Percentiles rank a stretch among this genome's conserved stretches.
Evolutionary conservation across 2,888 invertebrate genomes (phyloP).

Genomic region (Mechanitis mazaeus): DNA sequence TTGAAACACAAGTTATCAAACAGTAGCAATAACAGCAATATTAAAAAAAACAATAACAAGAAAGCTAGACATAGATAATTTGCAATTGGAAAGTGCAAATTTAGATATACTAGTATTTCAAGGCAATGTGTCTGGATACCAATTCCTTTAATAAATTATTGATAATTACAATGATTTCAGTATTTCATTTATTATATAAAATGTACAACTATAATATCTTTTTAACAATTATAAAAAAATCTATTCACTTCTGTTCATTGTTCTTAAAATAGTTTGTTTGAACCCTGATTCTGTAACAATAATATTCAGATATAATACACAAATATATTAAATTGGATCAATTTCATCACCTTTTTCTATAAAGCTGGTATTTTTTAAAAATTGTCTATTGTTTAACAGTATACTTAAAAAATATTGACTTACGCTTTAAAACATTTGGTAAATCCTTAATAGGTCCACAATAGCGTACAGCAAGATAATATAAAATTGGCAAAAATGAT

Average conservation of each 20-base stretch:
- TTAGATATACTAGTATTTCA: conserved; percentile 8
- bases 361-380: too few species aligned
- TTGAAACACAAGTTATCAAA: conserved; percentile 73
- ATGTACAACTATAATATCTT: conserved; percentile 7
- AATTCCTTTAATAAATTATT: conserved; percentile 21
- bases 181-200: conserved; percentile 15
- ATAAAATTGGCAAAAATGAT: conserved; percentile 71
- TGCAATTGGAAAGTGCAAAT: conserved; percentile 9
- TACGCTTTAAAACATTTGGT: conserved; percentile 68
- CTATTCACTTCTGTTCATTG: conserved; percentile 49
- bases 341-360: too few species aligned
- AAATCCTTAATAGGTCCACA: conserved; percentile 66
- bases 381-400: too few species aligned
- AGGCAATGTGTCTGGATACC: conserved; percentile 10
- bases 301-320: neutral
- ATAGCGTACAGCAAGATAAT: conserved; percentile 74
- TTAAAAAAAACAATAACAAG: conserved; percentile 87
- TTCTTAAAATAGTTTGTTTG: conserved; percentile 58
- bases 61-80: conserved; percentile 87
- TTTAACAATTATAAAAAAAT: conserved; percentile 15
- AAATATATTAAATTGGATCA: too few species aligned
- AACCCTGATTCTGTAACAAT: conserved; percentile 66
- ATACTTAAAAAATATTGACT: conserved; percentile 33
- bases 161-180: conserved; percentile 13
- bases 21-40: conserved; percentile 67